Conservation (phyloP, 2,113 vertebrate genomes). For the Chamaea fasciata region DNA sequence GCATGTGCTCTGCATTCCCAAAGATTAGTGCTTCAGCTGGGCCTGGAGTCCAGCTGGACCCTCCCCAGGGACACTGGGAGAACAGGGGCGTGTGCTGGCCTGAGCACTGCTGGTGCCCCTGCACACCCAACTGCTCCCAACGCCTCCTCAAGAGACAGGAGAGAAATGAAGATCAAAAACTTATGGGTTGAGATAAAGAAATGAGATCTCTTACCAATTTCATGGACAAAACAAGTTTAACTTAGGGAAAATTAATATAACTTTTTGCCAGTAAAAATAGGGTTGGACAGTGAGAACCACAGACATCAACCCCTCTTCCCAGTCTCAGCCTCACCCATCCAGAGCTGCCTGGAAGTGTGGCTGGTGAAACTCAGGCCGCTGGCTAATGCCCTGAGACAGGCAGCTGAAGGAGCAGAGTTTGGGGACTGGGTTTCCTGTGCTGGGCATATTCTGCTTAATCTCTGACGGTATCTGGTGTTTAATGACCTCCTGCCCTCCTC, state of each 20-base stretch:
- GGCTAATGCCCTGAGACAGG: not conserved
- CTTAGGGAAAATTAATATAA: not conserved
- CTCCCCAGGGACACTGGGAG: not conserved
- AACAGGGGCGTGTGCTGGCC: not conserved
- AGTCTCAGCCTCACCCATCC: not conserved
- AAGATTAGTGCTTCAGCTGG: accelerated
- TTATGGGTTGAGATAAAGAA: not conserved
- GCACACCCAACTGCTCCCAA: not conserved
- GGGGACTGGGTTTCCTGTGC: not conserved
- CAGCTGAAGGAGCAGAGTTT: not conserved
- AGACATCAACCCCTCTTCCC: not conserved
- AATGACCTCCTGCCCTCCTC: not conserved
- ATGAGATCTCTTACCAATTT: not conserved
- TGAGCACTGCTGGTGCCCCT: not conserved
- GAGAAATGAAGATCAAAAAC: not conserved
- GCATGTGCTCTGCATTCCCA: not conserved
- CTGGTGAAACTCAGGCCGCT: not conserved
- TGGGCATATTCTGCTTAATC: not conserved
- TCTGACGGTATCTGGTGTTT: not conserved
- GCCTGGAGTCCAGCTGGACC: not conserved
- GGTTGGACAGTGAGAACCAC: not conserved
- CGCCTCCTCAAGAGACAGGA: accelerated
- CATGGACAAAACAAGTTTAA: not conserved
- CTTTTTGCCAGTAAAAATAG: not conserved
- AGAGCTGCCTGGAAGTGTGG: not conserved